These are phyloP conservation scores for Philereme transversata DNA, from an alignment of 2,888 invertebrate species.

Conservation along the genomic window DNA sequence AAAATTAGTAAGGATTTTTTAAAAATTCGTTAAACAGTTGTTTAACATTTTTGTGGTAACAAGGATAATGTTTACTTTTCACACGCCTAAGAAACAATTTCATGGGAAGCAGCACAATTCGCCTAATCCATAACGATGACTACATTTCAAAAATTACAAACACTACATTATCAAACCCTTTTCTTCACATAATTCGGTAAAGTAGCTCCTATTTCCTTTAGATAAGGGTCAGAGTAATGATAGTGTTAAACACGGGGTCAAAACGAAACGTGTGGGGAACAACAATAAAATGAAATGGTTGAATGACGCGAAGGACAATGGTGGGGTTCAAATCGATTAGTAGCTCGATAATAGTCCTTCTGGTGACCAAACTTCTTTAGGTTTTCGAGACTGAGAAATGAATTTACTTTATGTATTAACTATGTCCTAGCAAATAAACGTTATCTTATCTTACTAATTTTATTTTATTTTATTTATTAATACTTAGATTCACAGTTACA, in stretches of 20 bases:
- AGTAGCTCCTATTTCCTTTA: conserved; percentile 33
- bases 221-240: conserved; percentile 38
- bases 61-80: conserved; percentile 27
- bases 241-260: conserved; percentile 56
- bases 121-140: conserved; percentile 50
- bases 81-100: conserved; percentile 30
- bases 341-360: conserved; percentile 68
- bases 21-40: too few relatives aligned
- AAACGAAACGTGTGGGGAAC: conserved; percentile 66
- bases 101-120: conserved; percentile 57
- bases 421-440: too few relatives aligned
- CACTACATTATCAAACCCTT: conserved; percentile 60
- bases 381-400: conserved; percentile 1
- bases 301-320: conserved; percentile 69
- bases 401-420: too few relatives aligned
- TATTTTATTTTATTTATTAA: too few relatives aligned
- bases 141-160: conserved; percentile 65
- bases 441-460: too few relatives aligned
- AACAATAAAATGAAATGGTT: conserved; percentile 80
- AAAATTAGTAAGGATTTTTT: too few relatives aligned
- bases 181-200: conserved; percentile 28
- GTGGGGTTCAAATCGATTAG: conserved; percentile 80
- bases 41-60: too few relatives aligned
- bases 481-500: too few relatives aligned
- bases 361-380: conserved; percentile 42